Conservation (phyloP, 2,113 vertebrate species). For the Callipepla californica region DNA sequence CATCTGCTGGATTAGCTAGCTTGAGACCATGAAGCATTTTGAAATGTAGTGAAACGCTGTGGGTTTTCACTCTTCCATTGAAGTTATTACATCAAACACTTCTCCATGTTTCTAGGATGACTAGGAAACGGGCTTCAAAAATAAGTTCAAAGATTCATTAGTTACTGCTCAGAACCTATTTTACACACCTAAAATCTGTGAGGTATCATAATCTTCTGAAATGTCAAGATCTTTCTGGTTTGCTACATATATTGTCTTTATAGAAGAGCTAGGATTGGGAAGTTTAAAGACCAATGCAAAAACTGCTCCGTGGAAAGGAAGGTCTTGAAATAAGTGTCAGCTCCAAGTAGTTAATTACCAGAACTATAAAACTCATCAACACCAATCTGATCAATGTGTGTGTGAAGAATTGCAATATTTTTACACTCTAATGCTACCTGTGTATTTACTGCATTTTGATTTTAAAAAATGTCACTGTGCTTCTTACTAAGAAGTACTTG, state of each 20-base stretch:
- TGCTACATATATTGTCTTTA: not conserved
- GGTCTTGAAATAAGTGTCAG: not conserved
- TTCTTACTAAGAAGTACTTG: not conserved
- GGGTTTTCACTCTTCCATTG: not conserved
- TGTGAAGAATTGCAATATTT: accelerated
- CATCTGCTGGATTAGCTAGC: not conserved
- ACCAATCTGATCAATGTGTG: not conserved
- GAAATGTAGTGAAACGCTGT: not conserved
- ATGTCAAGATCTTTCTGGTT: not conserved
- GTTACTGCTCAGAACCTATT: not conserved
- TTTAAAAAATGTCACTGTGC: not conserved
- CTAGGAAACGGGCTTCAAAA: not conserved
- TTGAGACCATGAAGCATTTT: not conserved
- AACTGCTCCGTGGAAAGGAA: not conserved
- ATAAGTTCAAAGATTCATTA: not conserved
- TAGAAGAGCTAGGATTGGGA: not conserved
- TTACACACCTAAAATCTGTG: not conserved
- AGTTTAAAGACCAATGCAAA: not conserved
- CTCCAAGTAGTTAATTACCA: not conserved
- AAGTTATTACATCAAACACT: not conserved
- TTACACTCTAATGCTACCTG: not conserved
- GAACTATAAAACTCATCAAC: not conserved
- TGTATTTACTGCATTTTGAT: not conserved
- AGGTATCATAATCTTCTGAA: not conserved
- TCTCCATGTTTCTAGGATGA: not conserved